These are phyloP conservation scores for Lasiommata megera DNA, from an alignment of 2,888 invertebrate species.

Conservation along the genomic window DNA sequence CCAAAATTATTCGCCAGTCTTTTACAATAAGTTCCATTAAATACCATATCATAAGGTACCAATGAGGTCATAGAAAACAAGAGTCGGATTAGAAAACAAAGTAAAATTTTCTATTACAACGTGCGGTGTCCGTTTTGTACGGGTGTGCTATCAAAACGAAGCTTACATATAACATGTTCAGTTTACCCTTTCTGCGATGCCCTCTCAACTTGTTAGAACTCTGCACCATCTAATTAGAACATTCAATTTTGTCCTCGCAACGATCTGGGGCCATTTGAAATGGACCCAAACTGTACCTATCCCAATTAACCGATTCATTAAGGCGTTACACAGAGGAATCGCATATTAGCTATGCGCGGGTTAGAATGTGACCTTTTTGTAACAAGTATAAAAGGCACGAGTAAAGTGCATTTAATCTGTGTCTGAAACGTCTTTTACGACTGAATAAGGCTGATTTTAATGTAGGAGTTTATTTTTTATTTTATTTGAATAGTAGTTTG, in stretches of 20 bases:
- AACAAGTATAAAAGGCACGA: background rate
- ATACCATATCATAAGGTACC: background rate
- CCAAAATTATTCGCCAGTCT: too few species aligned
- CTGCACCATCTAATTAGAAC: conserved; percentile 30
- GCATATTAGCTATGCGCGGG: conserved; percentile 11
- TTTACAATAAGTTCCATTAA: too few species aligned
- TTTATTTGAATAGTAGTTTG: too few species aligned
- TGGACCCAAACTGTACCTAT: conserved; percentile 41
- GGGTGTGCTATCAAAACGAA: conserved; percentile 5
- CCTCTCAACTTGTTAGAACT: conserved; percentile 18
- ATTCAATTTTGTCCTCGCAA: conserved; percentile 32
- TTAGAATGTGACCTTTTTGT: background rate
- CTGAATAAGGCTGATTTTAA: too few species aligned
- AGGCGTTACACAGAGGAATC: conserved; percentile 29
- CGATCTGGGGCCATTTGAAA: conserved; percentile 37
- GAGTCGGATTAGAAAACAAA: background rate
- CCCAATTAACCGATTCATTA: conserved; percentile 60
- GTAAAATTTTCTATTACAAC: background rate
- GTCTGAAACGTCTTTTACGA: background rate
- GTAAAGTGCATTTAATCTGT: background rate
- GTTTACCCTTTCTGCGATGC: conserved; percentile 4
- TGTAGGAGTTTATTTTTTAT: too few species aligned
- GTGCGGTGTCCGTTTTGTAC: background rate
- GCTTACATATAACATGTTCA: background rate
- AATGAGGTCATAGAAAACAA: background rate